Conservation (phyloP, 2,888 invertebrate genomes). For the Ellobium chinense region DNA sequence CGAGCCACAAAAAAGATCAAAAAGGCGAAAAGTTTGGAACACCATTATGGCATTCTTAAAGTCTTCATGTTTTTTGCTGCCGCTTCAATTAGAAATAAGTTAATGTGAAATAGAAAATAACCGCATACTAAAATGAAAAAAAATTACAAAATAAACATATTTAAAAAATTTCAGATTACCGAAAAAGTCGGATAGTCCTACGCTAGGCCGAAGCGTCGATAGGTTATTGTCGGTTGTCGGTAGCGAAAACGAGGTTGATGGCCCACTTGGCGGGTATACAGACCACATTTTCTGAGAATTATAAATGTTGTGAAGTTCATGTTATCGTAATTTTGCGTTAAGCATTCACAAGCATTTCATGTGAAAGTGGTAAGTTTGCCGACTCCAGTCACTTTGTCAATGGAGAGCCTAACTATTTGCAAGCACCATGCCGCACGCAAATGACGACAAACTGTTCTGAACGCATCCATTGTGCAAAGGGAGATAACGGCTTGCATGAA, state of each 20-base stretch:
- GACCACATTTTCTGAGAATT: background rate
- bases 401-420: background rate
- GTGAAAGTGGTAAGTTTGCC: too few relatives aligned
- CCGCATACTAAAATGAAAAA: background rate
- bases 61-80: too few relatives aligned
- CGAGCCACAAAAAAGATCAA: too few relatives aligned
- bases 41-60: too few relatives aligned
- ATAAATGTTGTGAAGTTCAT: too few relatives aligned
- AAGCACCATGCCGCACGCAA: background rate
- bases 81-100: too few relatives aligned
- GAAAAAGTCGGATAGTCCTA: too few relatives aligned
- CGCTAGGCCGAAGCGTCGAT: constrained; percentile 64
- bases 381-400: too few relatives aligned
- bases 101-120: background rate
- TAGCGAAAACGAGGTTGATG: constrained; percentile 61
- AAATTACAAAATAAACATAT: constrained; percentile 30
- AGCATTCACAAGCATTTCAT: too few relatives aligned
- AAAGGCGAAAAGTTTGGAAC: too few relatives aligned
- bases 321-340: too few relatives aligned
- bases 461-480: background rate
- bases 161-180: too few relatives aligned
- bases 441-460: background rate
- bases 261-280: constrained; percentile 4
- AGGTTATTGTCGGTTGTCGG: constrained; percentile 46
- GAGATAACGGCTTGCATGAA: background rate